Conservation (phyloP, 2,888 invertebrate genomes). For the Euspilapteryx auroguttella region DNA sequence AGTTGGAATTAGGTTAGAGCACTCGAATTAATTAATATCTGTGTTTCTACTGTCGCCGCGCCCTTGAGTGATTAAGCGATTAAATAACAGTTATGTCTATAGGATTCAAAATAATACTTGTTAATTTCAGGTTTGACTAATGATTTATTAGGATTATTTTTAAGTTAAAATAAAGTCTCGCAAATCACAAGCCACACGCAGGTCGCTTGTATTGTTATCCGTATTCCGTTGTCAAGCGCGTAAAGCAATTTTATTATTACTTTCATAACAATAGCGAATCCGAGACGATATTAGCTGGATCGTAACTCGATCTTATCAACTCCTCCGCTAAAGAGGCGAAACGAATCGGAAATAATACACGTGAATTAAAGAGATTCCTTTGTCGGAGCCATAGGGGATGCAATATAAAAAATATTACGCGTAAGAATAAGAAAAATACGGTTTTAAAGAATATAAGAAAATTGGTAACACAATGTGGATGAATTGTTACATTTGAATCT, state of each 20-base stretch:
- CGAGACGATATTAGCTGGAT: conserved; percentile 46
- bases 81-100: conserved; percentile 41
- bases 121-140: no score
- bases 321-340: conserved; percentile 37
- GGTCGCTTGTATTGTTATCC: no score
- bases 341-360: conserved; percentile 50
- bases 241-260: conserved; percentile 21
- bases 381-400: conserved; percentile 21
- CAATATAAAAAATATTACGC: no score
- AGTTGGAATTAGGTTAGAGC: conserved; percentile 10
- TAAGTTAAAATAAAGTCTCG: no score
- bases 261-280: conserved; percentile 25
- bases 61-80: conserved; percentile 51
- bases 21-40: conserved; percentile 47
- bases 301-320: conserved; percentile 43
- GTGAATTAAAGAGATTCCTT: conserved; percentile 43
- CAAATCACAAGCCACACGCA: no score
- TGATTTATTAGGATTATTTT: no score
- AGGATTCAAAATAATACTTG: no score
- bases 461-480: no score
- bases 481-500: no score
- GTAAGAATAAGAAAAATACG: no score
- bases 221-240: no score
- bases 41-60: conserved; percentile 49
- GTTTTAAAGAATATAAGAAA: no score